Conservation (phyloP, 2,888 invertebrate genomes). For the Marronus borbonicus region DNA sequence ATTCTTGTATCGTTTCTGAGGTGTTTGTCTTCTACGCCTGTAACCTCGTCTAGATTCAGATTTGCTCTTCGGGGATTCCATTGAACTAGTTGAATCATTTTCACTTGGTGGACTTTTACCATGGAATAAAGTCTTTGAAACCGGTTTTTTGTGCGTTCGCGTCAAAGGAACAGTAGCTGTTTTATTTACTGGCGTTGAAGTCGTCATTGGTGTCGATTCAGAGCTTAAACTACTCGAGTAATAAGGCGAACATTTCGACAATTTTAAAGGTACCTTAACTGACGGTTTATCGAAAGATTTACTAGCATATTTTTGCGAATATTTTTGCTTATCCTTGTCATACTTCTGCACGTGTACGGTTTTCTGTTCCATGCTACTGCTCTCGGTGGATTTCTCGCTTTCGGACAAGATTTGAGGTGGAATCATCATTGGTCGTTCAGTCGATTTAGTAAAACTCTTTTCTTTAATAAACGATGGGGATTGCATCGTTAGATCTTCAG, state of each 20-base stretch:
- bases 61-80: conserved; percentile 77
- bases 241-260: conserved; percentile 82
- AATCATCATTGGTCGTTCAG: conserved; percentile 72
- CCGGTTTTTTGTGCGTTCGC: conserved; percentile 69
- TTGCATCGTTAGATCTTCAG: conserved; percentile 66
- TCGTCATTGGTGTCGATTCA: conserved; percentile 80
- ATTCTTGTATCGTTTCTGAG: conserved; percentile 73
- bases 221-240: conserved; percentile 84
- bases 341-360: conserved; percentile 67
- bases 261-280: conserved; percentile 71
- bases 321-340: conserved; percentile 67
- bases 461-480: conserved; percentile 55
- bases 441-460: conserved; percentile 70
- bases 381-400: conserved; percentile 71
- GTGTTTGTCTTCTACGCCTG: conserved; percentile 78
- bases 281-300: conserved; percentile 67
- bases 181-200: conserved; percentile 78
- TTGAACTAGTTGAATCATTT: conserved; percentile 83
- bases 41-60: conserved; percentile 75
- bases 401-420: conserved; percentile 71
- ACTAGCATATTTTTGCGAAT: conserved; percentile 64
- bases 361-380: conserved; percentile 71
- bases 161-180: conserved; percentile 70
- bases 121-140: conserved; percentile 75
- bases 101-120: conserved; percentile 82